phyloP scores from a whole-genome alignment of 2,797 vertebrate species.

The Phoebastria nigripes region DNA sequence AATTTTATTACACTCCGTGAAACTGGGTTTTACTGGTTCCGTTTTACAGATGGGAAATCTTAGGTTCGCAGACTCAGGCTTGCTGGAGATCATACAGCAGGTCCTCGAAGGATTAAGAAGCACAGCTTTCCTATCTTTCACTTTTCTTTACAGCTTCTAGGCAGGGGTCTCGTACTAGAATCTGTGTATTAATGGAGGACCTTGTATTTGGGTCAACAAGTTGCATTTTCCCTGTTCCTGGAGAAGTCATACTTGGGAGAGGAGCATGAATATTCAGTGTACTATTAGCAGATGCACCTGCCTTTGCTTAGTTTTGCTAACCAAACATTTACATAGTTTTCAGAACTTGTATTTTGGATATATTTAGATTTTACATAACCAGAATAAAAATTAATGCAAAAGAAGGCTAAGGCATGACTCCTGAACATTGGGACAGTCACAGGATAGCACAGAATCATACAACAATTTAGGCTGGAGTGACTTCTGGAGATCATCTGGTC shows the following conservation, averaged over 20 bases:
- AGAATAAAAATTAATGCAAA: neutral
- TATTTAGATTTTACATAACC: neutral
- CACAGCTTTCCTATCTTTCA: neutral
- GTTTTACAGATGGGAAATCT: neutral
- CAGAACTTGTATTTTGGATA: neutral
- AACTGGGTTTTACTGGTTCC: neutral
- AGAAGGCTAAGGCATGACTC: neutral
- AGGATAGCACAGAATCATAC: neutral
- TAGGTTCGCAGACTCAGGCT: neutral
- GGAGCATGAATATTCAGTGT: neutral
- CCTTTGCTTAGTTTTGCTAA: neutral
- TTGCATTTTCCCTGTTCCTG: neutral
- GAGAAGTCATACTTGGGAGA: neutral
- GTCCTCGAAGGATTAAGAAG: neutral
- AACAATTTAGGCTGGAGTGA: neutral
- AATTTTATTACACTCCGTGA: neutral
- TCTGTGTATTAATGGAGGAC: neutral
- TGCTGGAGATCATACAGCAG: neutral
- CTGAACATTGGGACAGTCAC: neutral
- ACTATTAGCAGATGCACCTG: neutral
- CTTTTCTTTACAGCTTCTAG: neutral
- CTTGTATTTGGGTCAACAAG: neutral
- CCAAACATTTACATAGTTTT: neutral
- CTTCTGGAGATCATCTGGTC: neutral
- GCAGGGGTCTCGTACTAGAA: rapidly evolving